These are phyloP conservation scores for Melanotaenia nigrans DNA, from an alignment of 2,797 vertebrate species.

Conservation along the genomic window DNA sequence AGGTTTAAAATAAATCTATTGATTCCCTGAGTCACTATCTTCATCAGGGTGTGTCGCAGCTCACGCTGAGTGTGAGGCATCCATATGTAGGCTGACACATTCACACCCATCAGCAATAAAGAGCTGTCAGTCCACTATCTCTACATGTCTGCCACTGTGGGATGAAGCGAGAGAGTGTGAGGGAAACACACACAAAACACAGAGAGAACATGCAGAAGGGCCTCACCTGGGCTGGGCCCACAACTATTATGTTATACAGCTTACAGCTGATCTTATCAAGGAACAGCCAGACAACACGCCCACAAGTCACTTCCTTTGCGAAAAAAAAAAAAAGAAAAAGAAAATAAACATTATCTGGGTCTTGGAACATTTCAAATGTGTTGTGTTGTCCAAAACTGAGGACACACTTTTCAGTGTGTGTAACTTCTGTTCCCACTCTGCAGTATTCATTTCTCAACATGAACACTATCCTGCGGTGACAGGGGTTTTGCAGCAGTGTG, in stretches of 20 bases:
- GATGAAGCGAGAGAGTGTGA: conserved; percentile 3
- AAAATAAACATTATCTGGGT: background rate
- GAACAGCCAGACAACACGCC: background rate
- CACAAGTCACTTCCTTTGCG: background rate
- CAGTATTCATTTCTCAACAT: conserved; percentile 25
- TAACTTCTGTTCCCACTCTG: conserved; percentile 1
- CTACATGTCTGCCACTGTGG: conserved; percentile 1
- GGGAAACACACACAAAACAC: conserved; percentile 13
- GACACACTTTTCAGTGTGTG: background rate
- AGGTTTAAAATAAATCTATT: background rate
- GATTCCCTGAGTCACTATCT: background rate
- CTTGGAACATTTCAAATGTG: background rate
- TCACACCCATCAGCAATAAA: conserved; percentile 10
- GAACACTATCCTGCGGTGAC: conserved; percentile 13
- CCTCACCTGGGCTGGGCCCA: background rate
- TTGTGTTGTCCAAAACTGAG: background rate
- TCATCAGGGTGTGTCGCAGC: background rate
- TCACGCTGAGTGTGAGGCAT: background rate
- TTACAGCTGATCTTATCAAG: background rate
- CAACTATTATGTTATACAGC: background rate
- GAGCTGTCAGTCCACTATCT: background rate
- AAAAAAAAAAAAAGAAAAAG: background rate
- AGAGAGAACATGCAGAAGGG: conserved; percentile 2
- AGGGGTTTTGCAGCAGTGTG: conserved; percentile 9
- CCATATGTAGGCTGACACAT: background rate